phyloP scores from a whole-genome alignment of 2,797 vertebrate genomes.

The Geotrypetes seraphini region DNA sequence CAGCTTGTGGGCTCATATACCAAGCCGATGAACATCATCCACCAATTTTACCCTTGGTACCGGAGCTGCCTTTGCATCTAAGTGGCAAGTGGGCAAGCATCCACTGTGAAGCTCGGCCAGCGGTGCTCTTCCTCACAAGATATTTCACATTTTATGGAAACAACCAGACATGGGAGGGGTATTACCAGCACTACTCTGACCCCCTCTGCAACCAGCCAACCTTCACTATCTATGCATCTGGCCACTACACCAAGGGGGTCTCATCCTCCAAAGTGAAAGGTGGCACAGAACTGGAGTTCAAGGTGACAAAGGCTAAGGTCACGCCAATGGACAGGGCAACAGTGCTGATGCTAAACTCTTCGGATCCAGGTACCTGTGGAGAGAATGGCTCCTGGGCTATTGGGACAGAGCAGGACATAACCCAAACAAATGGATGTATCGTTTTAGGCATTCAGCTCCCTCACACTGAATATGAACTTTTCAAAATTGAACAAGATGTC shows the following conservation, averaged over 20 bases:
- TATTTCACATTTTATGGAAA: conserved; percentile 64
- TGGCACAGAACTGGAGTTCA: conserved; percentile 70
- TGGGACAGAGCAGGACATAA: conserved; percentile 71
- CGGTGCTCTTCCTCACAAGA: conserved; percentile 75
- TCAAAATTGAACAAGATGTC: conserved; percentile 66
- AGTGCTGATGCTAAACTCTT: conserved; percentile 60
- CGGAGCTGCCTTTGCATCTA: conserved; percentile 42
- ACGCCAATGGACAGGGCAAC: conserved; percentile 57
- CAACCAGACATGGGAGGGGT: conserved; percentile 69
- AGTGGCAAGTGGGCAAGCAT: conserved; percentile 71
- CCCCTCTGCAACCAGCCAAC: conserved; percentile 67
- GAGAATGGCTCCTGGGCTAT: conserved; percentile 51
- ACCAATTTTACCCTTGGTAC: conserved; percentile 45
- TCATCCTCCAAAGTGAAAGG: conserved; percentile 58
- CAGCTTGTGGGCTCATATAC: conserved; percentile 64
- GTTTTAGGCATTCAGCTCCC: conserved; percentile 76
- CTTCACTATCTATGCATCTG: conserved; percentile 66
- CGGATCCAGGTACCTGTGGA: conserved; percentile 64
- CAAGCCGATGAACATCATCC: conserved; percentile 65
- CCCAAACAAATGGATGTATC: conserved; percentile 64
- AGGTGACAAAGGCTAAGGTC: conserved; percentile 63
- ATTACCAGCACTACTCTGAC: conserved; percentile 76
- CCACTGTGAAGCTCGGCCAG: conserved; percentile 69
- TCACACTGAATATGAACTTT: conserved; percentile 81
- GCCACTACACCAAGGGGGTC: conserved; percentile 62